Evolutionary conservation across 1,140 invertebrate species (phyloP), one percentile per base, ranked within the genome.

Genomic region (Thaumatotibia leucotreta): DNA sequence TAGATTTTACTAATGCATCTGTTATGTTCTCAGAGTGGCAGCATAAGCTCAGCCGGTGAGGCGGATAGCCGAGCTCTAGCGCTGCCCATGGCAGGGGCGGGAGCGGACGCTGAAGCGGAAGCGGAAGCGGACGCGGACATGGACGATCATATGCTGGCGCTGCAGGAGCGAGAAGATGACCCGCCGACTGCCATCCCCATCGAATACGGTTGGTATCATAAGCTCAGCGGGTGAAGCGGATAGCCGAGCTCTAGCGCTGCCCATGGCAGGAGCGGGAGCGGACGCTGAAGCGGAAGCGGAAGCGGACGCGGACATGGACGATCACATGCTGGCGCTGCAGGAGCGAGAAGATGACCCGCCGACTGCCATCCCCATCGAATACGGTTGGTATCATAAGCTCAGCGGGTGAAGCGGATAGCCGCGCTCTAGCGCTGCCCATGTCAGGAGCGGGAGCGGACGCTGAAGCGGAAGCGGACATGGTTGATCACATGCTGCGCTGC

Each of bases 231-330:
- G 33, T 11, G 33, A 23, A 9, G 2, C 29, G 61, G 75, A 82
- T 4, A 80, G 77, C 20, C 78, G 75, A 58, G 79, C 80, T 31
- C 66, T 82, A 39, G 82, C 77, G 62, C 64, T 83, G 52, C 79
- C 73, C 32, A 54, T 74, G 54, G 23, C 45, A 8, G 69, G 69
- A 50, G 29, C 64, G 17, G 69, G 69, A 2, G 64, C 35, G 61
- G 75, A 80, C 50, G n/a, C n/a, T n/a, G n/a, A n/a, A n/a, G n/a
- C n/a, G n/a, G n/a, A n/a, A n/a, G n/a, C n/a, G n/a, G n/a, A n/a
- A n/a, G n/a, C n/a, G n/a, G n/a, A n/a, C n/a, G n/a, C 63, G 0
- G 80, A 79, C 29, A 61, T 65, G 27, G 64, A 9, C 1, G 52
- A 58, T 24, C 11, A 69, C 49, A 77, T 84, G 10, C 72, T 88